Percentiles rank a stretch among this genome's conserved stretches.
Evolutionary conservation across 2,113 vertebrate genomes (phyloP).

Genomic region (Otis tarda): DNA sequence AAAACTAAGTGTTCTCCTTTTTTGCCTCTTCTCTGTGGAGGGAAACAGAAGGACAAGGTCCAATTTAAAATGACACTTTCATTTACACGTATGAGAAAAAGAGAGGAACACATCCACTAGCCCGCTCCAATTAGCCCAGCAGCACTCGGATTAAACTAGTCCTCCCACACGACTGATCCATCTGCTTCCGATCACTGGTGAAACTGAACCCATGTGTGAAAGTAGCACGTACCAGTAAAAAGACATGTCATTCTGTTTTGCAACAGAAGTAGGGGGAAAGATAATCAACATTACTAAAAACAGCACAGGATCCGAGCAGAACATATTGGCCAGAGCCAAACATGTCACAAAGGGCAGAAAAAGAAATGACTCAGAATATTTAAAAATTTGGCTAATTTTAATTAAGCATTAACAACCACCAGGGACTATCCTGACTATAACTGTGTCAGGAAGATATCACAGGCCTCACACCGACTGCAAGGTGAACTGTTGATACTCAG

Average conservation of each 20-base stretch:
- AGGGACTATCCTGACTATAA: neutral
- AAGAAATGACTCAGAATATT: neutral
- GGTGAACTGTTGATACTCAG: neutral
- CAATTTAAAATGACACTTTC: neutral
- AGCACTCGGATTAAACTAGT: neutral
- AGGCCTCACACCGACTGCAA: neutral
- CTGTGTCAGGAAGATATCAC: neutral
- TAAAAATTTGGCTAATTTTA: constrained; percentile 33
- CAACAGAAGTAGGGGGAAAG: neutral
- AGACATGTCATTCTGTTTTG: neutral
- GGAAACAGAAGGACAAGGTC: neutral
- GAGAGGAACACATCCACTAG: neutral
- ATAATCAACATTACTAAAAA: neutral
- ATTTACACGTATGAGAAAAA: neutral
- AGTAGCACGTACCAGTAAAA: neutral
- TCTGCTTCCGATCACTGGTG: neutral
- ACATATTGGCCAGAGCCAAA: neutral
- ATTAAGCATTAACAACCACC: neutral
- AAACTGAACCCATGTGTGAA: constrained; percentile 40
- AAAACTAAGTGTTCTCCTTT: neutral
- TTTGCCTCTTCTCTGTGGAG: neutral
- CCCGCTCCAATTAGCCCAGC: neutral
- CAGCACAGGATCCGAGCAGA: constrained; percentile 1
- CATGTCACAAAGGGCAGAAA: neutral
- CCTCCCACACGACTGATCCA: neutral